Evolutionary conservation across 1,140 invertebrate species (phyloP).

Genomic region (Orius laevigatus): DNA sequence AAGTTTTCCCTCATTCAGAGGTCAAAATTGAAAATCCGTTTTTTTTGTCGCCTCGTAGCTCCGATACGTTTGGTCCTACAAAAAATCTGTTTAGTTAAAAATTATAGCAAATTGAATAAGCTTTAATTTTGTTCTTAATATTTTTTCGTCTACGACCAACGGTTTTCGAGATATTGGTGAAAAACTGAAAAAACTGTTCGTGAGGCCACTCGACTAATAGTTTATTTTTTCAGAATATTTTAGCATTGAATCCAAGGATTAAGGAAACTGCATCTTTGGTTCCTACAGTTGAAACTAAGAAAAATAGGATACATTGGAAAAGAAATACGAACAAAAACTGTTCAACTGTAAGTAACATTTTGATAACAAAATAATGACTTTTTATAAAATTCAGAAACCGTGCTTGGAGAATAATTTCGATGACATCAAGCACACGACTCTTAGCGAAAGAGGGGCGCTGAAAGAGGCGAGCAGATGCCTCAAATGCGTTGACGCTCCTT

Average conservation of each 20-base stretch:
- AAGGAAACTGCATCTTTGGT: slow-evolving; percentile 54
- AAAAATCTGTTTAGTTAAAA: too few species aligned
- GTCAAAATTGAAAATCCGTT: too few species aligned
- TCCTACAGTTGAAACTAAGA: slow-evolving; percentile 68
- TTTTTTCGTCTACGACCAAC: too few species aligned
- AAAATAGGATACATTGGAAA: slow-evolving; percentile 87
- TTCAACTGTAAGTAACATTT: slow-evolving; percentile 39
- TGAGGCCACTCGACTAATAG: too few species aligned
- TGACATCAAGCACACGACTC: slow-evolving; percentile 92
- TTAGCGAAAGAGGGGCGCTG: slow-evolving; percentile 85
- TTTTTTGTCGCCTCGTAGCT: too few species aligned
- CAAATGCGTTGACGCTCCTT: slow-evolving; percentile 96
- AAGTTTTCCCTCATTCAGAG: too few species aligned
- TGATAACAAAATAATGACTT: slow-evolving; percentile 7
- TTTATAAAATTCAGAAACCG: slow-evolving; percentile 46
- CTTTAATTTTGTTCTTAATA: too few species aligned
- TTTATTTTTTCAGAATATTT: slow-evolving; percentile 52
- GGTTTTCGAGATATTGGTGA: too few species aligned
- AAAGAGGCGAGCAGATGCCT: slow-evolving; percentile 80
- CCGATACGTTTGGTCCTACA: too few species aligned
- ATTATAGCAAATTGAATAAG: too few species aligned
- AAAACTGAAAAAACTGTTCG: too few species aligned
- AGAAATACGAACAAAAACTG: slow-evolving; percentile 75
- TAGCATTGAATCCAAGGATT: slow-evolving; percentile 70
- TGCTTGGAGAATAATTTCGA: slow-evolving; percentile 77